Base-by-base conservation (phyloP, 2,888 invertebrate genomes). In the Acheta domesticus region DNA sequence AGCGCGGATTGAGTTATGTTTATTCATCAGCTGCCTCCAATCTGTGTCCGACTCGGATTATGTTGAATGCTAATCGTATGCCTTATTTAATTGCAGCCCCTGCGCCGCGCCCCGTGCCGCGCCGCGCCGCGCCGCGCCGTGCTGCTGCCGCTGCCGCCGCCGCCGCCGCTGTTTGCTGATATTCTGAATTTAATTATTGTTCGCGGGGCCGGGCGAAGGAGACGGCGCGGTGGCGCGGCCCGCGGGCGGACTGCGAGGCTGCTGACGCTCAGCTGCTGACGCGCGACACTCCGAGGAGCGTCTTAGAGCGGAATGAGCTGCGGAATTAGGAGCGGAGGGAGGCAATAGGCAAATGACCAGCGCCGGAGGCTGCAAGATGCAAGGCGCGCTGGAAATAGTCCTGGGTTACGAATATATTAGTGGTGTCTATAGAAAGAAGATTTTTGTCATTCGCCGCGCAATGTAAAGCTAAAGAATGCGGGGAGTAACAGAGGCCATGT, bases 1-100 rank as follows among this genome's bases (percentile, higher is more conserved):
- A 62, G 76, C 48, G n/a, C 48, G 80, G 80, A 80, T 80, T 80
- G 80, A 79, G 80, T 75, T 78, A 80, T 80, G 80, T 80, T 80
- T 80, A 80, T 80, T 80, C 80, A 80, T 80, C 77, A 80, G 80
- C 48, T 62, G 62, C 62, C 62, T 62, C 62, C 76, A 75, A 76
- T 76, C 76, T 76, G 76, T 76, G 48, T 48, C 75, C 75, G 75
- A 23, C 21, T 23, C 75, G 23, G 75, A 62, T 62, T 62, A 62
- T 62, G 62, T 49, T 48, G 76, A 76, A 76, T 76, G 76, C 76
- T 76, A 76, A 76, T 76, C 76, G 76, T 76, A 48, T 62, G 62
- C 62, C 62, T 62, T 62, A 62, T 62, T 62, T 62, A 62, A 62
- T 62, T 62, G 62, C 62, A 62, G 62, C 62, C 62, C 62, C 62